Base-by-base conservation (phyloP, 2,113 vertebrate species). In the Scalopus aquaticus region DNA sequence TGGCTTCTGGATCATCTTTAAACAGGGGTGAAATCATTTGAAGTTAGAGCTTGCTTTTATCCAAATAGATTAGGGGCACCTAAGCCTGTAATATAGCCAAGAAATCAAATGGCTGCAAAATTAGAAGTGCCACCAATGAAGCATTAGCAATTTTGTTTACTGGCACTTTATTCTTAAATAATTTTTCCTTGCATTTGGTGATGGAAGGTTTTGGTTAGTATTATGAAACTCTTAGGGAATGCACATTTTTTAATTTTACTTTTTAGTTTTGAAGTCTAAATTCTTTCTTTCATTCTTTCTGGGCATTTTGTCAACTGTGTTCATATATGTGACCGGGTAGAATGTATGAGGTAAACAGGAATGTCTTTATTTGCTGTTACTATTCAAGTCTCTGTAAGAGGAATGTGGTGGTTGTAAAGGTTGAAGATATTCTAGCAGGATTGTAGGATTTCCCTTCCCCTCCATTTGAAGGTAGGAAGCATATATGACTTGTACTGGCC, bases 51-150 rank as follows among this genome's bases (percentile, higher is more conserved):
- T 90, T 58, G 13, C 83, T 76, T 39, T 5, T 94, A 82, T 91
- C 19, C n/a, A 65, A 37, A 56, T 76, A 95, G 83, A 77, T 56
- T 79, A 37, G 85, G 60, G 84, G n/a, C 87, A 44, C 9, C 60
- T 91, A 89, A 94, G 69, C 83, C 35, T 93, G 76, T 24, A 17
- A 60, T 65, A 9, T 39, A 72, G n/a, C 80, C 74, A 96, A 92
- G 80, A 95, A 94, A 88, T 91, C 81, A 91, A 80, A 37, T 74
- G 24, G 46, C 84, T 80, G 26, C 49, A 93, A 95, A 94, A 79
- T 44, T 28, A 72, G 51, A 39, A 86, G 32, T 19, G 6, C 32
- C 91, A 92, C 69, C 88, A 46, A 22, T 35, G 19, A 91, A 65
- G 35, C 28, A 49, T 56, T 78, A 42, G 35, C 15, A 49, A 44